Evolutionary conservation across 2,113 vertebrate species (phyloP).

Genomic region (Toxotes jaculatrix): DNA sequence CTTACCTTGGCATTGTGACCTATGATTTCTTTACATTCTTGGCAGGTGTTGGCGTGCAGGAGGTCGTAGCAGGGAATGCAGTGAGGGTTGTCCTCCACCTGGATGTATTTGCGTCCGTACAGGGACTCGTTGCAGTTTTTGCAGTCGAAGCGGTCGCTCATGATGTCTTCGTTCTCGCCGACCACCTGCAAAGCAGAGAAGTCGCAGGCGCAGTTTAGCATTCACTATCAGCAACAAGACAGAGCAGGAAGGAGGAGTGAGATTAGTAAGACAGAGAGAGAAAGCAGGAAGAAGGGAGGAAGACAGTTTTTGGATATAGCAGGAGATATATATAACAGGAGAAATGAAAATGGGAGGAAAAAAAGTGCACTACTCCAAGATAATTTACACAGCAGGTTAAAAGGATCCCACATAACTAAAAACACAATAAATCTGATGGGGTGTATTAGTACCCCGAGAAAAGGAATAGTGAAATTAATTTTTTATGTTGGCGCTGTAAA

Average conservation of each 20-base stretch:
- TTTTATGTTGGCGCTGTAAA: too few relatives aligned
- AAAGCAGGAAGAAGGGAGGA: slow-evolving; percentile 20
- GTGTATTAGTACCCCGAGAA: neutral
- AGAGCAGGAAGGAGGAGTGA: slow-evolving; percentile 28
- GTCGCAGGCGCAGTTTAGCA: slow-evolving; percentile 15
- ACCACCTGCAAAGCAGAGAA: slow-evolving; percentile 45
- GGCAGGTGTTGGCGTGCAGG: slow-evolving; percentile 93
- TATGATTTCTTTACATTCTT: slow-evolving; percentile 93
- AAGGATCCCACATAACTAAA: too few relatives aligned
- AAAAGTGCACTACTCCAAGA: neutral
- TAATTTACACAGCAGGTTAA: too few relatives aligned
- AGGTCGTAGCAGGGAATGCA: slow-evolving; percentile 95
- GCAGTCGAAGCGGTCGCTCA: slow-evolving; percentile 94
- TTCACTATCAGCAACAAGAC: slow-evolving; percentile 12
- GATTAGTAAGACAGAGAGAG: slow-evolving; percentile 31
- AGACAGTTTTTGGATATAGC: slow-evolving; percentile 15
- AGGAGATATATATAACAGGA: too few relatives aligned
- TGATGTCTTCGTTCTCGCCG: slow-evolving; percentile 73
- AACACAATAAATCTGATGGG: neutral
- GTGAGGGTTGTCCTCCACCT: slow-evolving; percentile 90
- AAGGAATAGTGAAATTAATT: neutral
- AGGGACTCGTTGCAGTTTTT: slow-evolving; percentile 93
- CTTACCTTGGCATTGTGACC: slow-evolving; percentile 92
- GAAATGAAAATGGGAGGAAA: neutral
- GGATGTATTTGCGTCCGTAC: slow-evolving; percentile 95